A percentile compares a stretch with the other conserved stretches of the same genome.
These are phyloP conservation scores for Podarcis siculus DNA, from an alignment of 2,797 vertebrate species.

Conservation along the genomic window DNA sequence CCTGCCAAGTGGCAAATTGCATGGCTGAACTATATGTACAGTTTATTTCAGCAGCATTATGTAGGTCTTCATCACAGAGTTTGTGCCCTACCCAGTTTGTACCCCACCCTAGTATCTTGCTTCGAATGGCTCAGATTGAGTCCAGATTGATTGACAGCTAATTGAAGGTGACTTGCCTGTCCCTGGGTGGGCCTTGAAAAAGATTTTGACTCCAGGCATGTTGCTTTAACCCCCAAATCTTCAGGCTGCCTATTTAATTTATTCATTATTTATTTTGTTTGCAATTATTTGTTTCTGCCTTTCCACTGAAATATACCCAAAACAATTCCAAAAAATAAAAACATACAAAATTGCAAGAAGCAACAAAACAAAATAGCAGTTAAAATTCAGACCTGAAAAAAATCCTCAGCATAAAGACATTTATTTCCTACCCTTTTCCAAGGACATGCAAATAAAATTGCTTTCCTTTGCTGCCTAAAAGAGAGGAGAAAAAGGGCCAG, in stretches of 20 bases:
- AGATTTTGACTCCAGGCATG: not conserved
- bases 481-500: not conserved
- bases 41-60: slow-evolving; percentile 2
- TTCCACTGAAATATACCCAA: not conserved
- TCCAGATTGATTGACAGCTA: not conserved
- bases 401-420: not conserved
- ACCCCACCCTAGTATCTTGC: not conserved
- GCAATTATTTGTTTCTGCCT: not conserved
- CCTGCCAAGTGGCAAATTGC: not conserved
- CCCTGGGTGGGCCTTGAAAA: not conserved
- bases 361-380: not conserved
- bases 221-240: not conserved
- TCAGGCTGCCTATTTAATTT: not conserved
- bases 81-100: not conserved
- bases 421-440: not conserved
- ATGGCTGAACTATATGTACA: not conserved
- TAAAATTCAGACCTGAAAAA: not conserved
- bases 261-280: not conserved
- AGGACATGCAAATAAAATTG: not conserved
- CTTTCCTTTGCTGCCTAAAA: not conserved
- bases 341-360: not conserved
- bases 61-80: not conserved
- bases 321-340: not conserved
- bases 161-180: not conserved
- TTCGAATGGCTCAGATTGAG: not conserved